A percentile compares a stretch with the other conserved stretches of the same genome.
Conservation (phyloP, 2,113 vertebrate species). For the Melospiza georgiana region DNA sequence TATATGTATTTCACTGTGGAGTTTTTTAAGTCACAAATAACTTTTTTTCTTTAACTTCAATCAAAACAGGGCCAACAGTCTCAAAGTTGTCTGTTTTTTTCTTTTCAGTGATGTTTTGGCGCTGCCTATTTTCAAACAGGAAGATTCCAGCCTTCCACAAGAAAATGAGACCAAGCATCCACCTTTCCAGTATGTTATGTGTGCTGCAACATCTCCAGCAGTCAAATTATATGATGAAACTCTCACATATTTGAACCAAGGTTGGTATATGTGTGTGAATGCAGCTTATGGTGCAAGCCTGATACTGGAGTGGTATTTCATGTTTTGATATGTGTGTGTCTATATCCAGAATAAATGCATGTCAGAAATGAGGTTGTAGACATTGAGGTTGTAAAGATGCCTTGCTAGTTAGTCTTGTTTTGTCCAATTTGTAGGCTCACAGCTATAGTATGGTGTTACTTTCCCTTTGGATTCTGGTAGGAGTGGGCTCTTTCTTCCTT, state of each 20-base stretch:
- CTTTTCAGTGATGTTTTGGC: constrained; percentile 82
- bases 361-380: not conserved
- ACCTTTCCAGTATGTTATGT: constrained; percentile 85
- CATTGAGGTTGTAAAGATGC: not conserved
- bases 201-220: constrained; percentile 82
- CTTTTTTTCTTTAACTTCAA: not conserved
- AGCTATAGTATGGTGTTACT: not conserved
- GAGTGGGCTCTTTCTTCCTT: not conserved
- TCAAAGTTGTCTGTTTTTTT: not conserved
- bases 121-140: constrained; percentile 86
- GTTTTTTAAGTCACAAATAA: not conserved
- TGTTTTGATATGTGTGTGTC: not conserved
- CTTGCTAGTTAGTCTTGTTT: not conserved
- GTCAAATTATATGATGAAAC: constrained; percentile 84
- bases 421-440: not conserved
- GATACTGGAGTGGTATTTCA: not conserved
- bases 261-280: constrained; percentile 22
- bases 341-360: not conserved
- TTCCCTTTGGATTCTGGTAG: not conserved
- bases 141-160: constrained; percentile 82
- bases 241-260: constrained; percentile 86
- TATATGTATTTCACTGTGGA: not conserved
- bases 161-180: constrained; percentile 81
- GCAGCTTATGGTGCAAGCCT: not conserved
- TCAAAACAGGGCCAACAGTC: not conserved